A percentile compares a stretch with the other conserved stretches of the same genome.
Evolutionary conservation across 1,140 invertebrate species (phyloP).

Genomic region (Aethina tumida): DNA sequence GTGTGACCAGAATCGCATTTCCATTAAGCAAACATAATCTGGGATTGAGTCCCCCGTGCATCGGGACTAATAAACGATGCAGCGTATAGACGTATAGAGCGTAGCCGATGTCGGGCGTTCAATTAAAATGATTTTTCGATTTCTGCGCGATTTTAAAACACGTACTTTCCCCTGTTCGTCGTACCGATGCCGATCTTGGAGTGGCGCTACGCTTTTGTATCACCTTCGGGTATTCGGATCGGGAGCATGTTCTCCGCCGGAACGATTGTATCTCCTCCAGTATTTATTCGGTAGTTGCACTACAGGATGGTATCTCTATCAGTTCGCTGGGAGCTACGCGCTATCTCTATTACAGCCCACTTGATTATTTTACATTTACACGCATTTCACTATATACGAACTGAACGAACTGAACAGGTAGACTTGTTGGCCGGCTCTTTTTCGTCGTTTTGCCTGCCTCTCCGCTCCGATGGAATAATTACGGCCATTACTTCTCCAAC

Average conservation of each 20-base stretch:
- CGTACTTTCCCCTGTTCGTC: no score
- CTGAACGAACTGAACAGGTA: no score
- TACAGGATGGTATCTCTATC: conserved; percentile 26
- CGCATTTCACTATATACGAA: conserved; percentile 27
- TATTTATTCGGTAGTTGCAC: conserved; percentile 34
- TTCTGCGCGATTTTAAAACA: no score
- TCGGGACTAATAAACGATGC: no score
- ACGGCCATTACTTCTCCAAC: conserved; percentile 25
- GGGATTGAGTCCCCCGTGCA: no score
- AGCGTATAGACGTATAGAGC: no score
- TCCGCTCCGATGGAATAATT: conserved; percentile 22
- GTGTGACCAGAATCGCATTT: no score
- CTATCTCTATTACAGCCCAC: conserved; percentile 31
- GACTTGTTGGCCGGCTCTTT: conserved; percentile 14
- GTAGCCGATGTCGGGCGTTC: no score
- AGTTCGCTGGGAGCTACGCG: conserved; percentile 24
- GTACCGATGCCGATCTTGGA: no score
- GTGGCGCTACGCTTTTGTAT: no score
- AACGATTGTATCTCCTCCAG: conserved; percentile 27
- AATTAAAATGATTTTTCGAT: no score
- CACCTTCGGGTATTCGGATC: conserved; percentile 21
- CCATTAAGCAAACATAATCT: no score
- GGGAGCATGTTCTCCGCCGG: conserved; percentile 27
- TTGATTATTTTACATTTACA: conserved; percentile 33
- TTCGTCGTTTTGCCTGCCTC: conserved; percentile 13